Evolutionary conservation across 2,113 vertebrate species (phyloP), one percentile per base, ranked within the genome.

Genomic region (Rhinogobius similis): DNA sequence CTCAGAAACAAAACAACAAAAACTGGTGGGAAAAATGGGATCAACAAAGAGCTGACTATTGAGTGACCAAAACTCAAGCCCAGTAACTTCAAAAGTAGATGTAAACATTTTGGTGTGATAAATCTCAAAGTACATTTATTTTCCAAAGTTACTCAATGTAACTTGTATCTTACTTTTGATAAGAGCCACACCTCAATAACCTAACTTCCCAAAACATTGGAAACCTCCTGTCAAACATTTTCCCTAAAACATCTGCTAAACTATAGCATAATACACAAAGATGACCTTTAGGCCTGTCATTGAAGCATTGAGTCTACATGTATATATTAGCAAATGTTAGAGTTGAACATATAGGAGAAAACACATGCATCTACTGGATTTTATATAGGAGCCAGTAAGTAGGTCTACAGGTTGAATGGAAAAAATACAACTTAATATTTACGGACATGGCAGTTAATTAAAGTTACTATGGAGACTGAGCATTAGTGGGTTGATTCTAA

Each of bases 401-500:
- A 36, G 5, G 29, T 32, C 29, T 32, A 4, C 6, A 32, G 5
- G 48, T 23, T 23, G n/a, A 52, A 0, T 11, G 20, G 48, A 6
- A 20, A 23, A 11, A 12, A 13, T 5, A 2, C 32, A 36, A 36
- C 32, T 46, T 20, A 46, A 44, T 44, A 44, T 18, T 44, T 58
- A 58, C 14, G 20, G 27, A 58, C 16, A 58, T 58, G 55, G 26
- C 55, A 55, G 23, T 14, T 58, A n/a, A n/a, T n/a, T n/a, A n/a
- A 59, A 5, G 9, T 36, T 36, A 36, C 32, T 36, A 36, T 36
- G 32, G 32, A 5, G 6, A 36, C 32, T 36, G 32, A 36, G 32
- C 14, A 65, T 85, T 74, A 79, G 86, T 83, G 68, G 86, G 67
- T 50, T 77, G 81, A 89, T 86, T 87, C 73, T 86, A 86, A 36